These are phyloP conservation scores for Silurus lanzhouensis DNA, from an alignment of 2,797 vertebrate genomes.

Conservation along the genomic window DNA sequence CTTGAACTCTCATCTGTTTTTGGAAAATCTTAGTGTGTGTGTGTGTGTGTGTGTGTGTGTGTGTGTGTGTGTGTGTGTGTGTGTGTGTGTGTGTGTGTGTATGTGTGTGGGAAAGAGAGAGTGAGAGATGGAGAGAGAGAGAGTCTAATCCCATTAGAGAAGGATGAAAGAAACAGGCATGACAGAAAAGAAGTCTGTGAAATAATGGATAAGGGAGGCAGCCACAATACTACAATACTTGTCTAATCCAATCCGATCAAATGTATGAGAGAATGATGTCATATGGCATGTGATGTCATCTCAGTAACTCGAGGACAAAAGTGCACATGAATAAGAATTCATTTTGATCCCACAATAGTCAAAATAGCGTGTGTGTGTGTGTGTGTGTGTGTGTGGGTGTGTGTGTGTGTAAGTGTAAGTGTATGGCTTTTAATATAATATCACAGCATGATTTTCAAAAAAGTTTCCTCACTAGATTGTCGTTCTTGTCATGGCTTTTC, in stretches of 20 bases:
- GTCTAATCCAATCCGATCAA: constrained; percentile 35
- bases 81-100: not conserved
- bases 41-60: not conserved
- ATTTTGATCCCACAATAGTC: too few species aligned
- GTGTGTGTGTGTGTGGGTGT: not conserved
- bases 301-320: not conserved
- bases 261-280: constrained; percentile 29
- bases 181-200: constrained; percentile 18
- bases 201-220: constrained; percentile 10
- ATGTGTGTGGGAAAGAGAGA: not conserved
- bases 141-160: constrained; percentile 36
- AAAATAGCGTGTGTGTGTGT: not conserved
- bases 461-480: not conserved
- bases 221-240: constrained; percentile 12
- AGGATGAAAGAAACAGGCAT: constrained; percentile 18
- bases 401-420: not conserved
- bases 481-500: not conserved
- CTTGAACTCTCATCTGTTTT: not conserved
- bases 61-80: not conserved
- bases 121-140: not conserved
- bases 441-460: constrained; percentile 2
- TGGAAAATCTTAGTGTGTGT: not conserved
- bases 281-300: constrained; percentile 25
- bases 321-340: not conserved
- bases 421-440: not conserved